Conservation (phyloP, 2,888 invertebrate genomes). For the Ceriagrion tenellum region DNA sequence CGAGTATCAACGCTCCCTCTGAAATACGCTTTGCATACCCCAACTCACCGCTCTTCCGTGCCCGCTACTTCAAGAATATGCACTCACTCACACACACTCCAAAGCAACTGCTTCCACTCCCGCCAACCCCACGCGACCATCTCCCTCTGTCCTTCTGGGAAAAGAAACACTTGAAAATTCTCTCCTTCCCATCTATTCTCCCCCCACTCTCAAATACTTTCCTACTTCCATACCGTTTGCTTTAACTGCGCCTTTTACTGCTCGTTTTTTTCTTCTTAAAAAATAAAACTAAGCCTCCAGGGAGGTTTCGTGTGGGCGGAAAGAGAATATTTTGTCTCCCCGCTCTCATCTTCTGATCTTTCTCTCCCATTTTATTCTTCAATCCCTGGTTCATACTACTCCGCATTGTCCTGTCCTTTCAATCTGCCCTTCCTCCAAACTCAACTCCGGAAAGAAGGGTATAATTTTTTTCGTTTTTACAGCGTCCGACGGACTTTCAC, state of each 20-base stretch:
- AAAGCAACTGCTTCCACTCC: neutral
- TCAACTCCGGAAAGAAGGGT: too few relatives aligned
- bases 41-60: neutral
- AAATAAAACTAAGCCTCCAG: neutral
- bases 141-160: neutral
- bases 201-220: neutral
- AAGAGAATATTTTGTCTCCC: neutral
- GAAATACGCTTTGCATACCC: neutral
- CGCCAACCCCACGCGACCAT: neutral
- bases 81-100: neutral
- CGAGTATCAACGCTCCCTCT: neutral
- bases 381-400: neutral
- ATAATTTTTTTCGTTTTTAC: neutral
- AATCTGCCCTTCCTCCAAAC: neutral
- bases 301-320: neutral
- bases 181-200: neutral
- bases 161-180: neutral
- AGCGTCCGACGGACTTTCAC: constrained; percentile 26
- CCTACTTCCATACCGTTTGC: neutral
- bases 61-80: neutral
- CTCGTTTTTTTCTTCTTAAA: neutral
- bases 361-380: neutral
- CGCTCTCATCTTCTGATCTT: neutral
- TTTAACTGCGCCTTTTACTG: neutral
- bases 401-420: neutral